These are phyloP conservation scores for Scomber colias DNA, from an alignment of 2,113 vertebrate species.

Conservation along the genomic window DNA sequence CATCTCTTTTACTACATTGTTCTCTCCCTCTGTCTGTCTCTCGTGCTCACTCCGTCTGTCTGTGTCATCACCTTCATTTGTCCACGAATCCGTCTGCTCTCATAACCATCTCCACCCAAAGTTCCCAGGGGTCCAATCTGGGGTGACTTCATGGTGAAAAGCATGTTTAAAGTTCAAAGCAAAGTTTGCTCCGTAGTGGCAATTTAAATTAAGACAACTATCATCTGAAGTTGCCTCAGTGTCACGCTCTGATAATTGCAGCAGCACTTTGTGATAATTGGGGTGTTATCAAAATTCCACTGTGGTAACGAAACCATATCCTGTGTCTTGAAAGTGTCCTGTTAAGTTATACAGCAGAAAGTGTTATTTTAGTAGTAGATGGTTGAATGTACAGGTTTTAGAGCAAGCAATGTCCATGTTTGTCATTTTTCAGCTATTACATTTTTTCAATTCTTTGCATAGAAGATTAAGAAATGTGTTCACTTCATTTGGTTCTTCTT, in stretches of 20 bases:
- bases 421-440: no score
- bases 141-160: constrained; percentile 60
- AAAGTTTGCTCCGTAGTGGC: constrained; percentile 47
- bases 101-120: constrained; percentile 51
- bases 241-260: constrained; percentile 61
- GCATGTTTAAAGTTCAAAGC: constrained; percentile 69
- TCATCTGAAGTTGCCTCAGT: constrained; percentile 60
- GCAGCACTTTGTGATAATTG: constrained; percentile 64
- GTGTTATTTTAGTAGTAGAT: neutral
- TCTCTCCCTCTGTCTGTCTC: constrained; percentile 48
- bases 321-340: constrained; percentile 24
- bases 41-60: constrained; percentile 35
- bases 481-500: neutral
- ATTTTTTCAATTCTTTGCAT: no score
- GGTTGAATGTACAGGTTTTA: neutral
- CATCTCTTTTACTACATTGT: constrained; percentile 68
- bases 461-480: no score
- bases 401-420: neutral
- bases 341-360: constrained; percentile 30
- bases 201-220: constrained; percentile 61
- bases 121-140: constrained; percentile 47
- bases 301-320: constrained; percentile 56
- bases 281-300: constrained; percentile 66
- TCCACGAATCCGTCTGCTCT: constrained; percentile 47
- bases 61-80: constrained; percentile 72